Evolutionary conservation across 2,113 vertebrate genomes (phyloP).

Genomic region (Heliornis fulica): DNA sequence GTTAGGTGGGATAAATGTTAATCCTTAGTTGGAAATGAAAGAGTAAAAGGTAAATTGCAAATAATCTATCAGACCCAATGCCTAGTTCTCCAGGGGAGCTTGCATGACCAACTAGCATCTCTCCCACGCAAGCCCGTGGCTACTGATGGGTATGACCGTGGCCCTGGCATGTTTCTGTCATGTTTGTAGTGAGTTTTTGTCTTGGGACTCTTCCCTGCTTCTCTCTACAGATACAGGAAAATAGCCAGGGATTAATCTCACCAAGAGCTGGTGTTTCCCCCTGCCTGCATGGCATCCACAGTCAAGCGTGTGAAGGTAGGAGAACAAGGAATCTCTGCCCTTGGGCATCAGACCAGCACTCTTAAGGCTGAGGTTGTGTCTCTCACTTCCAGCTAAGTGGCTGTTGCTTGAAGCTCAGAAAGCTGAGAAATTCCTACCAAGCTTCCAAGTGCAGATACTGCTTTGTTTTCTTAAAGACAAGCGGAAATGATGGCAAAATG

Average conservation of each 20-base stretch:
- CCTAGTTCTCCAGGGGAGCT: not conserved
- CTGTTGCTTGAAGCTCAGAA: not conserved
- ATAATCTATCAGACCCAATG: not conserved
- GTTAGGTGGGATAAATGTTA: not conserved
- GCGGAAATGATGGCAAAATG: not conserved
- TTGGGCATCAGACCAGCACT: not conserved
- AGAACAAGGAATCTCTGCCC: not conserved
- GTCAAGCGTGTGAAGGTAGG: not conserved
- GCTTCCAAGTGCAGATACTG: rapidly evolving
- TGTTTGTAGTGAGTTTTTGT: not conserved
- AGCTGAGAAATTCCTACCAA: not conserved
- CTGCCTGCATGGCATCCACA: rapidly evolving
- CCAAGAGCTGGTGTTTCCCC: not conserved
- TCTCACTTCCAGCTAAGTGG: not conserved
- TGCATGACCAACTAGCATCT: rapidly evolving
- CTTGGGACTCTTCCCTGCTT: rapidly evolving
- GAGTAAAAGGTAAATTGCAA: not conserved
- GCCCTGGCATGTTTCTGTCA: not conserved
- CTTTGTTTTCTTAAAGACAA: not conserved
- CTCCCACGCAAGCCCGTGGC: not conserved
- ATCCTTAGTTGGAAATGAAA: not conserved
- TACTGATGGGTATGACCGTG: not conserved
- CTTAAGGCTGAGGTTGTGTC: not conserved
- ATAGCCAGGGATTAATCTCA: not conserved
- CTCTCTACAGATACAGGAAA: not conserved